A percentile compares a stretch with the other conserved stretches of the same genome.
Evolutionary conservation across 2,113 vertebrate genomes (phyloP).

Genomic region (Amia ocellicauda): DNA sequence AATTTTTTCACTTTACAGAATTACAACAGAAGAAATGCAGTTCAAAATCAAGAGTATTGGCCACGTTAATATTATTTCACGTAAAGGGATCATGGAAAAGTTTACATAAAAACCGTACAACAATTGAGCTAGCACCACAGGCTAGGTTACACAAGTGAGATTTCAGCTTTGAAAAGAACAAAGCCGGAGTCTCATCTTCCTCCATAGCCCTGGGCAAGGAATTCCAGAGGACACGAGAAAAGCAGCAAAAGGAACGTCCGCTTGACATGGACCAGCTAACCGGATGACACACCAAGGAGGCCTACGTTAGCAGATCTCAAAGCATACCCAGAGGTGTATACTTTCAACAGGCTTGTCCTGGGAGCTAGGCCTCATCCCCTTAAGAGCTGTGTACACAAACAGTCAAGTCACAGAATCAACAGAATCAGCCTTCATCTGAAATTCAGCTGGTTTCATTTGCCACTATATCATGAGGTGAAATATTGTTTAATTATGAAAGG

Average conservation of each 20-base stretch:
- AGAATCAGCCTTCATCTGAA: neutral
- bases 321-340: slow-evolving; percentile 18
- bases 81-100: neutral
- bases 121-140: neutral
- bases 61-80: neutral
- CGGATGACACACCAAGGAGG: slow-evolving; percentile 7
- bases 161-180: slow-evolving; percentile 32
- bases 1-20: no score
- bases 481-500: no score
- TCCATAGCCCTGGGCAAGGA: slow-evolving; percentile 8
- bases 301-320: neutral
- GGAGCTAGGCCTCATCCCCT: neutral
- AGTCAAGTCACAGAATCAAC: slow-evolving; percentile 7
- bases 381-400: neutral
- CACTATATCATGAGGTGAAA: no score
- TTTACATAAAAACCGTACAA: slow-evolving; percentile 13
- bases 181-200: slow-evolving; percentile 22
- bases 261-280: neutral
- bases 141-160: slow-evolving; percentile 22
- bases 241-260: slow-evolving; percentile 2
- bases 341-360: slow-evolving; percentile 16
- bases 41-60: no score
- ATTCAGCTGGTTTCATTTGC: neutral
- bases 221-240: slow-evolving; percentile 15
- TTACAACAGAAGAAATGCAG: no score